Percentiles rank a stretch among this genome's conserved stretches.
These are phyloP conservation scores for Pelodytes ibericus DNA, from an alignment of 2,797 vertebrate genomes.

Conservation along the genomic window DNA sequence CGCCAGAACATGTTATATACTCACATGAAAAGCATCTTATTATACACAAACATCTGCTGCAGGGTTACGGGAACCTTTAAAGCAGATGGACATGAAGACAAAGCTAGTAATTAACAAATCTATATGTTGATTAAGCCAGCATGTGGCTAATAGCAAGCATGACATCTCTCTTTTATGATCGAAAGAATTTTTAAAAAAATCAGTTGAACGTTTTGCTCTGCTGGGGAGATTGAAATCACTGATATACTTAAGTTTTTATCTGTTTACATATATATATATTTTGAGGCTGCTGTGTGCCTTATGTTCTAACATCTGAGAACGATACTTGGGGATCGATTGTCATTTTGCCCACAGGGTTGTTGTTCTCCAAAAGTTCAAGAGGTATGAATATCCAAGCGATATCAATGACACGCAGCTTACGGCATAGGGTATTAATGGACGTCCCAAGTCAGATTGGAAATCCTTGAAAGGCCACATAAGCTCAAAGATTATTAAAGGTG, in stretches of 20 bases:
- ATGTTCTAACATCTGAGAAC: neutral
- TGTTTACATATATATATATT: slow-evolving; percentile 13
- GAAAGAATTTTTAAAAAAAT: slow-evolving; percentile 56
- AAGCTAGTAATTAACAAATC: slow-evolving; percentile 75
- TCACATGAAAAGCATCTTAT: slow-evolving; percentile 68
- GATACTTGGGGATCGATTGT: neutral
- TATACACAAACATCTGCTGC: slow-evolving; percentile 78
- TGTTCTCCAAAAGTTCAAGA: neutral
- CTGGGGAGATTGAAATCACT: neutral
- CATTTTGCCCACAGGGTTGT: neutral
- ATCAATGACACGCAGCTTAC: too few relatives aligned
- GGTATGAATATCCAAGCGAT: neutral
- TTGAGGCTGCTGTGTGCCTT: neutral
- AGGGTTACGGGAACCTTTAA: slow-evolving; percentile 71
- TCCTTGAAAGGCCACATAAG: too few relatives aligned
- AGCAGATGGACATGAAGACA: slow-evolving; percentile 75
- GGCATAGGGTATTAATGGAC: too few relatives aligned
- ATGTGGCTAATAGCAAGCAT: slow-evolving; percentile 74
- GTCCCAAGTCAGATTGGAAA: too few relatives aligned
- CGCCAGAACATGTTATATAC: slow-evolving; percentile 64
- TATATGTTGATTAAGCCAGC: slow-evolving; percentile 77
- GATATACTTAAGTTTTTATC: slow-evolving; percentile 15
- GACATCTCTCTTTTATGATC: slow-evolving; percentile 65
- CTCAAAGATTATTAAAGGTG: too few relatives aligned
- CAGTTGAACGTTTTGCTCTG: neutral